Conservation (phyloP, 2,888 invertebrate genomes). For the Creontiades dilutus region DNA sequence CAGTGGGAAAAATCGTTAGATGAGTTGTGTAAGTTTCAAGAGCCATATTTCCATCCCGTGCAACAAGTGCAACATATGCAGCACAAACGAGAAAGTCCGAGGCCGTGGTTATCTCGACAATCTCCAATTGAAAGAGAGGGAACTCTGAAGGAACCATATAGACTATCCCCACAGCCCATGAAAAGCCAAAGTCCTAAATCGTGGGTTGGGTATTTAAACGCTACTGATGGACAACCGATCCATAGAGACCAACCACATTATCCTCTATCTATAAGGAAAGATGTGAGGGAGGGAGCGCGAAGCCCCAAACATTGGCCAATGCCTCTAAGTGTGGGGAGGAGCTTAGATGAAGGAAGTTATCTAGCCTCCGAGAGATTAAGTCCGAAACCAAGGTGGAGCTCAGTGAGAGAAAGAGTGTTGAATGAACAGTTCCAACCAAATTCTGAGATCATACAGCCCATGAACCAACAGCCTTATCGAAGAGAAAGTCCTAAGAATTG, state of each 20-base stretch:
- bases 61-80: slow-evolving; percentile 60
- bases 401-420: slow-evolving; percentile 56
- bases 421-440: slow-evolving; percentile 48
- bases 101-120: slow-evolving; percentile 65
- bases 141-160: slow-evolving; percentile 37
- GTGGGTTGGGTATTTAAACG: slow-evolving; percentile 39
- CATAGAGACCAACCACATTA: slow-evolving; percentile 49
- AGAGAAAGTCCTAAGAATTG: slow-evolving; percentile 45
- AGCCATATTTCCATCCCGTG: slow-evolving; percentile 51
- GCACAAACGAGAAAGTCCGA: slow-evolving; percentile 62
- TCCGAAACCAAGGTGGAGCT: slow-evolving; percentile 68
- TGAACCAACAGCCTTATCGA: slow-evolving; percentile 20
- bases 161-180: slow-evolving; percentile 36
- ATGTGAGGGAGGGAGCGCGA: slow-evolving; percentile 52
- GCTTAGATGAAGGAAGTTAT: slow-evolving; percentile 67
- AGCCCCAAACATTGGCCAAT: slow-evolving; percentile 68
- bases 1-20: slow-evolving; percentile 61
- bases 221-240: slow-evolving; percentile 41
- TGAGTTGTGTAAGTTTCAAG: slow-evolving; percentile 64
- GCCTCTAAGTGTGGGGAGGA: slow-evolving; percentile 53
- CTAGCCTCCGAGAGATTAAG: slow-evolving; percentile 63
- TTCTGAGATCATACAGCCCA: not conserved
- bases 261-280: slow-evolving; percentile 51
- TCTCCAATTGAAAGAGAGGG: slow-evolving; percentile 63
- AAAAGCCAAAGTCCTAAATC: slow-evolving; percentile 57